Evolutionary conservation across 2,797 vertebrate genomes (phyloP).

Genomic region (Amphiprion clarkii): DNA sequence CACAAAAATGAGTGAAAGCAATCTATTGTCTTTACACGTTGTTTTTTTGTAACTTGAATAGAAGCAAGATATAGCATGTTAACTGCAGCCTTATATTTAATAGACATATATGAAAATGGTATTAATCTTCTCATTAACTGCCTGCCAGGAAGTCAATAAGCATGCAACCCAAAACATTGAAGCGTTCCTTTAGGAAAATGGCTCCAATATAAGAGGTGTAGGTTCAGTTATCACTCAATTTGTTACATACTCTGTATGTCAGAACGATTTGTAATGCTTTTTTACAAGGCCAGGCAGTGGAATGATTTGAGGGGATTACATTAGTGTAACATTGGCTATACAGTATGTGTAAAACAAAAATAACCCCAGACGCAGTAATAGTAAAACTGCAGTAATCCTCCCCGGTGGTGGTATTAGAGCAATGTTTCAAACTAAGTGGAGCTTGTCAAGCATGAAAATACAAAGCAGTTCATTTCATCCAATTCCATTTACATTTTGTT

Average conservation of each 20-base stretch:
- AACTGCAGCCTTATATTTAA: no score
- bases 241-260: not conserved
- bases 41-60: no score
- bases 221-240: not conserved
- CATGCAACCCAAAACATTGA: not conserved
- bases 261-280: not conserved
- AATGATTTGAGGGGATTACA: not conserved
- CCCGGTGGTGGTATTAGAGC: constrained; percentile 11
- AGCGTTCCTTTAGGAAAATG: not conserved
- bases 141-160: not conserved
- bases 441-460: constrained; percentile 34
- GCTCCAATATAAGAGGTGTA: not conserved
- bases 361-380: constrained; percentile 9
- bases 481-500: not conserved
- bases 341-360: constrained; percentile 18
- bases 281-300: not conserved
- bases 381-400: constrained; percentile 22
- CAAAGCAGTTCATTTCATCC: constrained; percentile 13
- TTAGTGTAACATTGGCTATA: not conserved
- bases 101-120: no score
- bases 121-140: not conserved
- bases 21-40: no score
- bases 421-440: constrained; percentile 10
- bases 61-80: no score
- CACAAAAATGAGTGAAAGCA: no score